These are phyloP conservation scores for Sturmia bella DNA, from an alignment of 2,888 invertebrate species.

Conservation along the genomic window DNA sequence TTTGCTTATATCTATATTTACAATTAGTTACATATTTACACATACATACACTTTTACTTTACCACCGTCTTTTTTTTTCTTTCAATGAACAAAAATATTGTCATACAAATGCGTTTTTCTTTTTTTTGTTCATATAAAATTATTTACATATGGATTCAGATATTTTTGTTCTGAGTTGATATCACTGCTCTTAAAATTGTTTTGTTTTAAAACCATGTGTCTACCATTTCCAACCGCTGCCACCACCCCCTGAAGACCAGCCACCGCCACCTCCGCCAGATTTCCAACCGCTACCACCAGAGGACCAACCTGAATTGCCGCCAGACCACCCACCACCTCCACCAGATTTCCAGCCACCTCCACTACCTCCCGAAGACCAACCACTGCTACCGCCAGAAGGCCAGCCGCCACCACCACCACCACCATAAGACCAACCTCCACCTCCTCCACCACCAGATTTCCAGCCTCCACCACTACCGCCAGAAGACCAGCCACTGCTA, in stretches of 20 bases:
- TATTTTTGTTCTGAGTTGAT: constrained; percentile 26
- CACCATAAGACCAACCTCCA: constrained; percentile 54
- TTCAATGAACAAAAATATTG: too few species aligned
- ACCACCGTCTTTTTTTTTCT: constrained; percentile 32
- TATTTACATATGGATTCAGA: constrained; percentile 29
- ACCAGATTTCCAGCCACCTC: constrained; percentile 70
- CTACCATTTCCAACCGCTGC: constrained; percentile 72
- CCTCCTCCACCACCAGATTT: constrained; percentile 69
- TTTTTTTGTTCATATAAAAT: constrained; percentile 35
- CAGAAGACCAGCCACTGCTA: constrained; percentile 65
- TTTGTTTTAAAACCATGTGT: background rate
- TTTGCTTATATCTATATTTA: constrained; percentile 63
- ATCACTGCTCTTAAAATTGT: constrained; percentile 49
- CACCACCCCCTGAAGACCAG: constrained; percentile 47
- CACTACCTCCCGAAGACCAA: constrained; percentile 67
- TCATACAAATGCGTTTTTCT: constrained; percentile 11
- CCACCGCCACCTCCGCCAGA: constrained; percentile 46
- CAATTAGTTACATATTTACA: constrained; percentile 61
- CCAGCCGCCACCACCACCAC: constrained; percentile 70
- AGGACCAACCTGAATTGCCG: constrained; percentile 61
- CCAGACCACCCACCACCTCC: constrained; percentile 70
- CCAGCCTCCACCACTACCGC: constrained; percentile 74
- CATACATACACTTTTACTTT: constrained; percentile 56
- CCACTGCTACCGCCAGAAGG: constrained; percentile 69
- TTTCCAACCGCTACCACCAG: constrained; percentile 63